Evolutionary conservation across 2,888 invertebrate species (phyloP).

Genomic region (Fragum whitleyi): DNA sequence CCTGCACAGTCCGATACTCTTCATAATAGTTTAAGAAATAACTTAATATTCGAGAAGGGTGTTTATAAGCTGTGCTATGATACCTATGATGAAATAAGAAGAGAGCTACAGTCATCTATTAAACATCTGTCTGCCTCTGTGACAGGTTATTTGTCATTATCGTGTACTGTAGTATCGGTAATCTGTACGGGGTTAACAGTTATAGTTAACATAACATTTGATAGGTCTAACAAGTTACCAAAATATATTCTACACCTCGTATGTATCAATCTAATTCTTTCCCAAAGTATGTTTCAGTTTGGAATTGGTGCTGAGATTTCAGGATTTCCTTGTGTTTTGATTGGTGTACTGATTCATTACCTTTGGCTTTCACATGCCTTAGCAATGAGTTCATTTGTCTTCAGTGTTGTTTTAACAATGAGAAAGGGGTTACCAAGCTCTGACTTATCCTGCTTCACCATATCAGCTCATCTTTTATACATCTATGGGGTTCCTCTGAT

Average conservation of each 20-base stretch:
- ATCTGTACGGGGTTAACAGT: background rate
- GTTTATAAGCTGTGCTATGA: background rate
- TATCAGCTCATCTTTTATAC: background rate
- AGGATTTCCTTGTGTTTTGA: background rate
- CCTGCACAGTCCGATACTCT: too few relatives aligned
- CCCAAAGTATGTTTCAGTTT: background rate
- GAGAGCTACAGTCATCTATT: background rate
- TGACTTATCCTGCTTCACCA: background rate
- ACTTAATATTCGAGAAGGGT: too few relatives aligned
- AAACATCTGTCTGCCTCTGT: too few relatives aligned
- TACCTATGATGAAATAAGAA: background rate
- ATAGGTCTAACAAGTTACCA: background rate
- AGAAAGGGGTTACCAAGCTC: background rate
- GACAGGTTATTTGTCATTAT: background rate
- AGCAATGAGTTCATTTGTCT: constrained; percentile 18
- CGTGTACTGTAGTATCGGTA: background rate
- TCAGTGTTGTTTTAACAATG: background rate
- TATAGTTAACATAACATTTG: background rate
- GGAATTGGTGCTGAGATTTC: background rate
- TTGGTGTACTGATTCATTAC: background rate
- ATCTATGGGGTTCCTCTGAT: background rate
- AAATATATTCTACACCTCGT: constrained; percentile 3
- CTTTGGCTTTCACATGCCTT: background rate
- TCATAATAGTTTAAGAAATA: too few relatives aligned
- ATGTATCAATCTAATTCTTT: constrained; percentile 11